Conservation (phyloP, 2,113 vertebrate species). For the Perca flavescens region DNA sequence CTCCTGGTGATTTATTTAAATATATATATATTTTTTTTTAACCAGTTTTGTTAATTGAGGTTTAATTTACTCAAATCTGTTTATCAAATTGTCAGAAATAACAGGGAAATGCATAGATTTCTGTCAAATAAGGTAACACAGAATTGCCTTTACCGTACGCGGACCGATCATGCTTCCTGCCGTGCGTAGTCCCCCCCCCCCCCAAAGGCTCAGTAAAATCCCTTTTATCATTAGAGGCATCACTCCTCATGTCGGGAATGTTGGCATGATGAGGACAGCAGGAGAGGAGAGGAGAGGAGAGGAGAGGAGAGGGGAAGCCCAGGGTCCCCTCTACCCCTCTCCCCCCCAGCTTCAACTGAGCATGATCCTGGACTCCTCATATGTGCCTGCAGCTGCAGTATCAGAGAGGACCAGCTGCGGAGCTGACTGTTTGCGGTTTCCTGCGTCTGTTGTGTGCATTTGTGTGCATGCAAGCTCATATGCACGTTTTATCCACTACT, state of each 20-base stretch:
- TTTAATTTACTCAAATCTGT: no score
- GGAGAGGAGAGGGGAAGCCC: slow-evolving; percentile 37
- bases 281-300: slow-evolving; percentile 32
- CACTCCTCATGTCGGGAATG: slow-evolving; percentile 44
- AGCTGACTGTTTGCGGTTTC: neutral
- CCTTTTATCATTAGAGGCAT: slow-evolving; percentile 36
- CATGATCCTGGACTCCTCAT: slow-evolving; percentile 8
- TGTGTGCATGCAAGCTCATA: slow-evolving; percentile 10
- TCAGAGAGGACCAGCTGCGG: slow-evolving; percentile 43
- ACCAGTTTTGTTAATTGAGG: no score
- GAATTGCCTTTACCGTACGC: no score
- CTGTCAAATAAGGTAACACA: no score
- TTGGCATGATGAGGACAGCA: slow-evolving; percentile 38
- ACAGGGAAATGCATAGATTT: no score
- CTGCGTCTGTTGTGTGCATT: slow-evolving; percentile 7
- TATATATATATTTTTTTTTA: no score
- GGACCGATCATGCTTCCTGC: no score
- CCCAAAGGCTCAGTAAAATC: no score
- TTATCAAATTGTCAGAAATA: no score
- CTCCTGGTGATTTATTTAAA: no score
- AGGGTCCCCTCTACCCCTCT: slow-evolving; percentile 17
- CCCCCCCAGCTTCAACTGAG: slow-evolving; percentile 1
- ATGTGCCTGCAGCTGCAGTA: slow-evolving; percentile 25
- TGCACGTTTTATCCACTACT: neutral
- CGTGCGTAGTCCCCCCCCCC: no score